phyloP scores from a whole-genome alignment of 2,888 invertebrate genomes.

The Limnephilus lunatus region DNA sequence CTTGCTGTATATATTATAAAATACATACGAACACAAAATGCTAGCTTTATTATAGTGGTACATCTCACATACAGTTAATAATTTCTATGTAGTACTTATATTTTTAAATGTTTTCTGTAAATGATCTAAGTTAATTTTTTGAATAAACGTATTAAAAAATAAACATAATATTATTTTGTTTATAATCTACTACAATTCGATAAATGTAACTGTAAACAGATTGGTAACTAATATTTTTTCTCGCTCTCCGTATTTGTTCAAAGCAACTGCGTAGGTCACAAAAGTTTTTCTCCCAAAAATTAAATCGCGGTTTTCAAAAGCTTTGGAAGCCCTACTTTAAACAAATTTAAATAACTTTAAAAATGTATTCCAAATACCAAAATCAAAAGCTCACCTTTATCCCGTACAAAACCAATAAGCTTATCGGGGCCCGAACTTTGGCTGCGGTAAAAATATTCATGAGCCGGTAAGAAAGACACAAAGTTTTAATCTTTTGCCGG shows the following conservation, averaged over 20 bases:
- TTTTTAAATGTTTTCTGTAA: too few relatives aligned
- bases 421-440: background rate
- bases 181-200: background rate
- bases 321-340: background rate
- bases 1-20: too few relatives aligned
- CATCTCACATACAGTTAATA: too few relatives aligned
- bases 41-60: too few relatives aligned
- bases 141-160: too few relatives aligned
- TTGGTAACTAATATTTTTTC: background rate
- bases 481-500: background rate
- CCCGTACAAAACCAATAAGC: background rate
- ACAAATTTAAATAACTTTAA: background rate
- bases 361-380: background rate
- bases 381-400: slow-evolving; percentile 2
- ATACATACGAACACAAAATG: too few relatives aligned
- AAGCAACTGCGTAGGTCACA: background rate
- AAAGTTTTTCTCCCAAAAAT: background rate
- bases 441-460: slow-evolving; percentile 2
- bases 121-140: too few relatives aligned
- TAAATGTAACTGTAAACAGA: background rate
- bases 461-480: background rate
- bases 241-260: background rate
- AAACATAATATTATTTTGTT: background rate
- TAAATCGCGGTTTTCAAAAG: background rate
- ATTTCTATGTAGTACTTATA: too few relatives aligned